A percentile compares a stretch with the other conserved stretches of the same genome.
Conservation (phyloP, 2,797 vertebrate species). For the Loriculus beryllinus region DNA sequence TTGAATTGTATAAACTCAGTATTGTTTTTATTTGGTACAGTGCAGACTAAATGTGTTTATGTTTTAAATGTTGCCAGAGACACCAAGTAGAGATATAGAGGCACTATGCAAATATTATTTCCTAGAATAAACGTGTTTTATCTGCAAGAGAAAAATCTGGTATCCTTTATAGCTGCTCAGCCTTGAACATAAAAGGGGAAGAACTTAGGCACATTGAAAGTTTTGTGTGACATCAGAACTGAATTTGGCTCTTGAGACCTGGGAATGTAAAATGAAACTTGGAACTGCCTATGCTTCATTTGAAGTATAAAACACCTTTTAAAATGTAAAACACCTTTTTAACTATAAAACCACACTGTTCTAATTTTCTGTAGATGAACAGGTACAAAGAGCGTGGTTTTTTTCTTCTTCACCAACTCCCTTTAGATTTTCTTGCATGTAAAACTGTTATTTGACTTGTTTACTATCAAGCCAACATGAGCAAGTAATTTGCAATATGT, state of each 20-base stretch:
- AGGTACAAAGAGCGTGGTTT: not conserved
- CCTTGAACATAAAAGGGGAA: not conserved
- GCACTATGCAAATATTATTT: not conserved
- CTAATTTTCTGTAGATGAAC: not conserved
- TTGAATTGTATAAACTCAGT: not conserved
- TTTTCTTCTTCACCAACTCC: not conserved
- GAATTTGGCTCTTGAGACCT: not conserved
- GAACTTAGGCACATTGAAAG: not conserved
- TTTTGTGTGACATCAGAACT: not conserved
- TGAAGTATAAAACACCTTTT: not conserved
- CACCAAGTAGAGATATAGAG: not conserved
- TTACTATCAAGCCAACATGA: not conserved
- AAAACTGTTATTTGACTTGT: not conserved
- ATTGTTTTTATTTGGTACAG: not conserved
- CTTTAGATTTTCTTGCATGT: not conserved
- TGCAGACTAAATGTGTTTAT: not conserved
- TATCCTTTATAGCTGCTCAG: not conserved
- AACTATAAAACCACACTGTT: not conserved
- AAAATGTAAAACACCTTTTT: not conserved
- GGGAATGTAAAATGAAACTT: not conserved
- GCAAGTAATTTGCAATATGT: not conserved
- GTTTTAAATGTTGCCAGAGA: constrained; percentile 21
- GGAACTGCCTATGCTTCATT: not conserved
- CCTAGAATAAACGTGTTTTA: not conserved
- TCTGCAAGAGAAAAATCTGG: not conserved